phyloP scores from a whole-genome alignment of 2,797 vertebrate genomes.

The Austrolebias charrua region DNA sequence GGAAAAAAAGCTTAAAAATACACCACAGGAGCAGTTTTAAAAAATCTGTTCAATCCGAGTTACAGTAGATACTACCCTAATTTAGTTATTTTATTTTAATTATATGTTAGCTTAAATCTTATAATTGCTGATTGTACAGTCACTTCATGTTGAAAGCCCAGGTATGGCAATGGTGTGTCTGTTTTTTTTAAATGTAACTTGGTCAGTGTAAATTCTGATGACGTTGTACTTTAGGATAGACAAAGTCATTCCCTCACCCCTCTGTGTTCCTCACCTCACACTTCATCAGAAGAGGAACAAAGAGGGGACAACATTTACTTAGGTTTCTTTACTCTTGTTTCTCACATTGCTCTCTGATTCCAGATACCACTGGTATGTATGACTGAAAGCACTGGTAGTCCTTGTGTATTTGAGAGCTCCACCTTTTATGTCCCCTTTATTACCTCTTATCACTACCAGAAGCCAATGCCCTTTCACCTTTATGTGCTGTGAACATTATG shows the following conservation, averaged over 20 bases:
- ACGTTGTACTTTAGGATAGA: constrained; percentile 2
- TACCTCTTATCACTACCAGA: constrained; percentile 22
- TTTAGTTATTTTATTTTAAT: no score
- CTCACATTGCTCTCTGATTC: constrained; percentile 80
- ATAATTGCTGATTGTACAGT: no score
- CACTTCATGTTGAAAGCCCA: no score
- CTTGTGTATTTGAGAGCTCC: constrained; percentile 45
- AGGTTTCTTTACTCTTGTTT: constrained; percentile 84
- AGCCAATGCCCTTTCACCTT: constrained; percentile 27
- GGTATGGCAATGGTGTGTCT: no score
- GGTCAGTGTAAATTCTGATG: not conserved
- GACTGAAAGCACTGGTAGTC: constrained; percentile 53
- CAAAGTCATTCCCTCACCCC: not conserved
- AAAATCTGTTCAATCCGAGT: no score
- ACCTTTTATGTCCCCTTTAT: constrained; percentile 13
- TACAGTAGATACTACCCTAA: no score
- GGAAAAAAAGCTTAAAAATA: no score
- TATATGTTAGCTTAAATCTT: no score
- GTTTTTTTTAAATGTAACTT: not conserved
- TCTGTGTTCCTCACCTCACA: not conserved
- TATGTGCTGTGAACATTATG: constrained; percentile 1
- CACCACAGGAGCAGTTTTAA: no score
- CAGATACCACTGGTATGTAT: constrained; percentile 93
- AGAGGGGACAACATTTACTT: constrained; percentile 74
- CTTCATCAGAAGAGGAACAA: constrained; percentile 8